Base-by-base conservation (phyloP, 2,888 invertebrate genomes). In the Heliconius cydno region DNA sequence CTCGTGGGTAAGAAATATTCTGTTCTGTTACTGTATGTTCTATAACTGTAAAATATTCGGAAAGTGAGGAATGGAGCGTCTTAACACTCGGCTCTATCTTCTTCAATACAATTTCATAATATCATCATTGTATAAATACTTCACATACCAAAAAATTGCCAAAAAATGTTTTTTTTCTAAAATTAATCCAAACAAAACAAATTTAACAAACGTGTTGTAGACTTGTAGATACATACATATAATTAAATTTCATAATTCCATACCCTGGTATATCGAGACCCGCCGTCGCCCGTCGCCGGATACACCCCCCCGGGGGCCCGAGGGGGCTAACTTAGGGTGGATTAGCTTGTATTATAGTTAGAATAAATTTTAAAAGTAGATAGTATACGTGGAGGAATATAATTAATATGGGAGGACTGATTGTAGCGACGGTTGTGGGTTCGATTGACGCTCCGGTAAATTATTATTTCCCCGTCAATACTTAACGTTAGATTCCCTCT, bases 211-310 rank as follows among this genome's bases (percentile, higher is more conserved):
- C 30, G 19, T 57, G 30, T 74, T 63, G 38, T 15, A 74, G 52
- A 52, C 15, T 74, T 63, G 38, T 15, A 74, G 19, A 52, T 52
- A 22, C 7, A 52, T 25, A 12, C 19, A 28, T 25, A 65, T 41
- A 22, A 63, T 75, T 65, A 46, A 75, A 65, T 65, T 28, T 28
- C 28, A 28, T 28, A 65, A 28, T 60, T 38, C 57, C 6, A 46
- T 65, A 75, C 19, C 28, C 6, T 41, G 10, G 63, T 63, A 25
- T 65, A 22, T 38, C 60, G 10, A 60, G 75, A 75, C 75, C 15
- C 65, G 38, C 75, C 46, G 65, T 65, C 75, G 75, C 75, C 75
- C 46, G 65, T 65, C 75, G 75, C 75, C 75, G 41, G 63, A 46
- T 15, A 28, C 28, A 1, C 63, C 41, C 65, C 65, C 65, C 28